Evolutionary conservation across 2,797 vertebrate species (phyloP).

Genomic region (Loriculus beryllinus): DNA sequence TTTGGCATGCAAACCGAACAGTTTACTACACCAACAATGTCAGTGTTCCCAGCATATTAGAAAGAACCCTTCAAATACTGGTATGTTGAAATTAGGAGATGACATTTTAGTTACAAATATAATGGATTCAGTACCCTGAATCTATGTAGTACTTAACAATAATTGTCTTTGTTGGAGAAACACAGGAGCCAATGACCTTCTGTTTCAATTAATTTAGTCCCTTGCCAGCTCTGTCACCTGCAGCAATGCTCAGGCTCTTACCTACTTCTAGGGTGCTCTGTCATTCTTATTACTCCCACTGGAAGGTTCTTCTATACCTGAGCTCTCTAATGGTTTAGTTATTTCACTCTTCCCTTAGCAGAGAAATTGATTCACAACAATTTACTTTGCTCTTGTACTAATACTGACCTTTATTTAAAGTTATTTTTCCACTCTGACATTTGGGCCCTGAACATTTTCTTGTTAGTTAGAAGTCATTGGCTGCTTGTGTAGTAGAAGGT

Average conservation of each 20-base stretch:
- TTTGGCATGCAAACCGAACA: neutral
- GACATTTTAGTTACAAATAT: neutral
- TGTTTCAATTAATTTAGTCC: neutral
- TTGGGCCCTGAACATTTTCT: neutral
- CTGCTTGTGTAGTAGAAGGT: neutral
- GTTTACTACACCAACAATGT: neutral
- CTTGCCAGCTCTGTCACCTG: neutral
- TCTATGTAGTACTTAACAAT: neutral
- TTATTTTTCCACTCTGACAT: neutral
- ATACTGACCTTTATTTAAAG: neutral
- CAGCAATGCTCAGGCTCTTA: neutral
- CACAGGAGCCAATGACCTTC: neutral
- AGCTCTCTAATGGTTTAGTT: neutral
- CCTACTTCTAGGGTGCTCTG: neutral
- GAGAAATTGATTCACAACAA: neutral
- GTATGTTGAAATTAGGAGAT: neutral
- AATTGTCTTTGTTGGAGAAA: neutral
- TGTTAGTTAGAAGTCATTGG: neutral
- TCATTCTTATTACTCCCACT: neutral
- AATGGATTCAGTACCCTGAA: neutral
- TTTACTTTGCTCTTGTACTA: neutral
- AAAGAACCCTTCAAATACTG: neutral
- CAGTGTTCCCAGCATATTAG: neutral
- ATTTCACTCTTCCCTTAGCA: neutral
- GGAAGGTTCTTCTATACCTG: neutral